Base-by-base conservation (phyloP, 2,797 vertebrate species). In the Enteromius viviparus region DNA sequence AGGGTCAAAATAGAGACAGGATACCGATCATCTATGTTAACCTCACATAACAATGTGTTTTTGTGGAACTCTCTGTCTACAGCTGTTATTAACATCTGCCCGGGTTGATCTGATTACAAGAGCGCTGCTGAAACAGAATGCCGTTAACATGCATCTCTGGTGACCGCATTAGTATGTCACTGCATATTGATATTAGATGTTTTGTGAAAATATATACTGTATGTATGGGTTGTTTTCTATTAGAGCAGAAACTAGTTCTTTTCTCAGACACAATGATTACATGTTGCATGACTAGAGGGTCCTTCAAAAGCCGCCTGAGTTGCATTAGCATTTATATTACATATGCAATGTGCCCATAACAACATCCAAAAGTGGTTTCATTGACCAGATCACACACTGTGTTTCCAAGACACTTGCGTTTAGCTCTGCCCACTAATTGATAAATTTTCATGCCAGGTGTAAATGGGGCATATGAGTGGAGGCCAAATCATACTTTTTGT, bases 261-360 rank as follows among this genome's bases (percentile, higher is more conserved):
- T 10, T 69, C 9, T 45, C 47, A n/a, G 29, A 19, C 71, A 29
- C 23, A 45, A 45, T 76, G 37, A 76, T 45, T 45, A 62, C 37
- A 62, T 76, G 55, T 76, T 76, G 4, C 19, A 6, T 21, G n/a
- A 29, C 53, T 62, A 29, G 1, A 37, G 2, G 55, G 37, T 62
- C 55, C 14, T 60, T 62, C 4, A 76, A 64, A 29, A 45, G 8
- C 8, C 3, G n/a, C 26, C 55, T 40, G 32, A 23, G 72, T 21
- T 4, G n/a, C 51, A 76, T 40, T 76, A 76, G 21, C 72, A 76
- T 55, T 75, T 75, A 74, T 58, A 75, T 75, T 23, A 75, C 32
- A 55, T 14, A 75, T 75, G 32, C 32, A 9, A 37, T 23, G 4
- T 76, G 14, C 14, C 17, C 29, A 51, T 12, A 47, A 21, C 45